Evolutionary conservation across 2,113 vertebrate genomes (phyloP).

Genomic region (Ellobius talpinus): DNA sequence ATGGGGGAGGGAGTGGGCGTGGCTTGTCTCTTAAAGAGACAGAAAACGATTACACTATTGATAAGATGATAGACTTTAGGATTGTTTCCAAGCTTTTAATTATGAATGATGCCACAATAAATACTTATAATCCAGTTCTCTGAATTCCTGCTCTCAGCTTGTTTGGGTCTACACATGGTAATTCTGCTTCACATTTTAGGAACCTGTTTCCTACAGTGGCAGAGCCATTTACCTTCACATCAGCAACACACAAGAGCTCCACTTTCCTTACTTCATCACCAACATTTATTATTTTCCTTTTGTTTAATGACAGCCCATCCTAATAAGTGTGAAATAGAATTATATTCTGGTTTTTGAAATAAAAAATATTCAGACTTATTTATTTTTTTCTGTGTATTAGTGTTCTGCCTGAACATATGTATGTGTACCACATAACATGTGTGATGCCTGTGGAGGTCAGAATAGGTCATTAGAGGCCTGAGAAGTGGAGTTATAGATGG

Average conservation of each 20-base stretch:
- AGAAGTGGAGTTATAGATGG: not conserved
- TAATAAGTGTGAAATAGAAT: not conserved
- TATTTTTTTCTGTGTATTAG: not conserved
- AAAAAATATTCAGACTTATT: not conserved
- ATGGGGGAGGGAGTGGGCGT: no score
- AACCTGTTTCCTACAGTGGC: not conserved
- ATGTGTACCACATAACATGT: not conserved
- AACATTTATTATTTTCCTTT: not conserved
- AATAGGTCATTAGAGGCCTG: not conserved
- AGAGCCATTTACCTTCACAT: not conserved
- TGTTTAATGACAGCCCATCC: not conserved
- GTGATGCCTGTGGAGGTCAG: not conserved
- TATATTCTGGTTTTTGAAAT: not conserved
- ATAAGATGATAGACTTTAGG: not conserved
- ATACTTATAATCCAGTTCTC: not conserved
- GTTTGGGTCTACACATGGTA: not conserved
- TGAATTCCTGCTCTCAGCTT: constrained; percentile 5
- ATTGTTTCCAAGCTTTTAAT: not conserved
- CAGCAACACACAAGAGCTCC: not conserved
- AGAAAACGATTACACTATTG: no score
- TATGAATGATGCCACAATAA: not conserved
- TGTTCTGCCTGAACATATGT: not conserved
- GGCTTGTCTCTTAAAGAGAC: no score
- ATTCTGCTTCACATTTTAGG: constrained; percentile 5
- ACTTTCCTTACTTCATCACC: not conserved